Percentiles rank a stretch among this genome's conserved stretches.
phyloP scores from a whole-genome alignment of 2,113 vertebrate species.

The Alaudala cheleensis region DNA sequence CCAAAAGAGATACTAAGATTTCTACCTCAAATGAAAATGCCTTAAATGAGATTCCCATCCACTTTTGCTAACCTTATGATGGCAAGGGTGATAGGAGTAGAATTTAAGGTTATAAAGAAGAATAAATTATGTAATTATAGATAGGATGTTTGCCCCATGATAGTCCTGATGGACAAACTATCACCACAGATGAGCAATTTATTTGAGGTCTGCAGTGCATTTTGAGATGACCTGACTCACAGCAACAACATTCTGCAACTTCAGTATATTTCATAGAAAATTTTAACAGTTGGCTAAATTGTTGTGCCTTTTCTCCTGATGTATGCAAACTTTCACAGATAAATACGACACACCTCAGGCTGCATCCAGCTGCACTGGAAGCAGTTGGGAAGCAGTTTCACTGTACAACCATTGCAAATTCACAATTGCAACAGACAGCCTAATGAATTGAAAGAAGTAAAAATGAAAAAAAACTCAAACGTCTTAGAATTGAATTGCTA shows the following conservation, averaged over 20 bases:
- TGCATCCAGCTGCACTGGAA: neutral
- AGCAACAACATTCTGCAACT: neutral
- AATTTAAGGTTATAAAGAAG: neutral
- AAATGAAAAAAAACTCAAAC: neutral
- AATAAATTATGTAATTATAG: neutral
- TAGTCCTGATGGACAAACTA: neutral
- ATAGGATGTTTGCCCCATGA: neutral
- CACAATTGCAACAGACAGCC: neutral
- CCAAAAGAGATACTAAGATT: neutral
- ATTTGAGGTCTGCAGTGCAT: neutral
- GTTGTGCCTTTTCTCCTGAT: neutral
- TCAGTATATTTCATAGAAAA: neutral
- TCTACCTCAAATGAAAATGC: neutral
- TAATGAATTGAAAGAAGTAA: neutral
- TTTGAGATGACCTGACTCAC: neutral
- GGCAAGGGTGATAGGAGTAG: neutral
- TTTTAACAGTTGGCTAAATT: neutral
- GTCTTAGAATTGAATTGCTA: neutral
- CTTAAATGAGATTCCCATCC: neutral
- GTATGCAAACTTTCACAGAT: neutral
- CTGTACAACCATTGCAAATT: neutral
- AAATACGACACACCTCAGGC: neutral
- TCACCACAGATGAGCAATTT: neutral
- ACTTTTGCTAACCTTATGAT: neutral
- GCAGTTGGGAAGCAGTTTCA: neutral